Evolutionary conservation across 2,797 vertebrate species (phyloP), one percentile per base, ranked within the genome.

Genomic region (Poeciliopsis presidionis): DNA sequence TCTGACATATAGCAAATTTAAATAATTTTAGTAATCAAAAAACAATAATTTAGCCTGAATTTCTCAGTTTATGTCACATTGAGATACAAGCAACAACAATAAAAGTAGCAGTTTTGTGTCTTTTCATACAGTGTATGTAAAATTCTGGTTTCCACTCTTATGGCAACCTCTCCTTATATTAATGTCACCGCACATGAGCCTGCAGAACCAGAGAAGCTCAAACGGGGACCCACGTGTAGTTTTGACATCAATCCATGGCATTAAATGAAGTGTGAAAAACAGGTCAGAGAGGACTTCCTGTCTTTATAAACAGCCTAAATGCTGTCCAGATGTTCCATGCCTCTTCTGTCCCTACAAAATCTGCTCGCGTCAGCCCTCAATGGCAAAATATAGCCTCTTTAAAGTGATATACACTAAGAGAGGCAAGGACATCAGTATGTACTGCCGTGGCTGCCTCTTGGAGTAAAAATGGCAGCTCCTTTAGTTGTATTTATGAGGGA

Each of bases 191-290:
- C 49, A 33, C 77, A 81, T 57, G 74, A 81, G 74, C 74, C 67
- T 79, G 59, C 70, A 75, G 49, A 81, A 72, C 67, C 39, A 81
- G 81, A 77, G 70, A 61, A 53, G 51, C 76, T 73, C 36, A 77
- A 65, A 39, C 45, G 77, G 43, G 77, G 80, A 76, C 41, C 53
- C 86, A 61, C 41, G 39, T 74, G 73, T 75, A 11, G 55, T 46
- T 90, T 92, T 91, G 91, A 91, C 90, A 92, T 88, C 90, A 91
- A 92, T 94, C 92, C 91, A 87, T 89, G 87, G 90, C 76, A 89
- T 88, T 93, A 93, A 94, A 94, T 93, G 91, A 94, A 93, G 93
- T 93, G 93, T 94, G 90, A 93, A 93, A 91, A 93, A 91, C 92
- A 92, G 91, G 93, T 94, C 91, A 93, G 91, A 85, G 90, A 94